Percentiles rank a stretch among this genome's conserved stretches.
Evolutionary conservation across 2,797 vertebrate species (phyloP).

Genomic region (Benthosema pterotum): DNA sequence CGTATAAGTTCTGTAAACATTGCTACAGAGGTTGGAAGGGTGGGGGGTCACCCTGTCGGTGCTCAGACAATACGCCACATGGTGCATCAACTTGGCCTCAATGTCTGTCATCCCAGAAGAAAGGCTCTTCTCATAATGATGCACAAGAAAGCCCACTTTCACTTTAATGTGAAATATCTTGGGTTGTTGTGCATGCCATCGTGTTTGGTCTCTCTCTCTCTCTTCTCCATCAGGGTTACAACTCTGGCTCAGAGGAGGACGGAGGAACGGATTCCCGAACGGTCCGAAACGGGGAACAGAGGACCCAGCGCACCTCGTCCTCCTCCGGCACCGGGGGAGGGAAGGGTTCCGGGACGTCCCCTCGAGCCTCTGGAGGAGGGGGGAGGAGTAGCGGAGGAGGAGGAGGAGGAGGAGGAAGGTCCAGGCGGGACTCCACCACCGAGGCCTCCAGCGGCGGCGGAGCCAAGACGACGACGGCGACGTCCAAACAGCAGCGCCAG

Average conservation of each 20-base stretch:
- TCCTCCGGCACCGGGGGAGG: constrained; percentile 59
- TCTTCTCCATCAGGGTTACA: constrained; percentile 99
- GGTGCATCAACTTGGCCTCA: no score
- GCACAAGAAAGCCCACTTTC: no score
- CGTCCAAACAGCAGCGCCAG: constrained; percentile 83
- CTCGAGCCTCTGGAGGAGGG: constrained; percentile 75
- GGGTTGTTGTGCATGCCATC: no score
- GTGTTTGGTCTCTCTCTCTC: no score
- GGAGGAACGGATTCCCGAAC: constrained; percentile 93
- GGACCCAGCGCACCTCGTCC: constrained; percentile 79
- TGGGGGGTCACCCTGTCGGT: no score
- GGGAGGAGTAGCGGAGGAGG: constrained; percentile 61
- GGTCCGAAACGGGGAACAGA: constrained; percentile 89
- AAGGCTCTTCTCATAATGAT: no score
- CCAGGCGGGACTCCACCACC: constrained; percentile 85
- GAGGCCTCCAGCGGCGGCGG: constrained; percentile 75
- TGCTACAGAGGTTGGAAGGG: no score
- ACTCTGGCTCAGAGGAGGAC: constrained; percentile 97
- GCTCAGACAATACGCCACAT: no score
- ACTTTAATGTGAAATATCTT: no score
- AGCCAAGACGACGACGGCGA: no score
- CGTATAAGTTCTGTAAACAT: no score
- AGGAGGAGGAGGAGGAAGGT: constrained; percentile 71
- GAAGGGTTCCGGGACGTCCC: constrained; percentile 60
- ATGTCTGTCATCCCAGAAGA: no score